These are phyloP conservation scores for Gila robusta DNA, from an alignment of 2,797 vertebrate genomes.

Conservation along the genomic window DNA sequence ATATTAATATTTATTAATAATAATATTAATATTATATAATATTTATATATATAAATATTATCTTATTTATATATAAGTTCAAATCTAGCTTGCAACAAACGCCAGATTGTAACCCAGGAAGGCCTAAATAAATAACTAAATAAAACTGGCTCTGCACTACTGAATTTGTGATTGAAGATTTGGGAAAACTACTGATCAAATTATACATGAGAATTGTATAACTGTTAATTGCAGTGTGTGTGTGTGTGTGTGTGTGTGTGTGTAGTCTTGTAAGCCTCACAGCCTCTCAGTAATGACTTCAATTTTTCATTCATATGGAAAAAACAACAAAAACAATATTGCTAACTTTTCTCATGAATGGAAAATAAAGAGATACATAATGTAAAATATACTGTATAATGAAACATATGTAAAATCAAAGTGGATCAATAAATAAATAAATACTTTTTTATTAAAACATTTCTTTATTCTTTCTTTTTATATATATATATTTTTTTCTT, in stretches of 20 bases:
- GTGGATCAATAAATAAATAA: neutral
- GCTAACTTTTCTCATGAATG: conserved; percentile 40
- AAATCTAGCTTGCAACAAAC: too few species aligned
- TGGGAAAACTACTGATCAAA: neutral
- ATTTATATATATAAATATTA: too few species aligned
- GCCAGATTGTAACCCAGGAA: too few species aligned
- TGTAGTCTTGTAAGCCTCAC: conserved; percentile 39
- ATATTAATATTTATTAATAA: too few species aligned
- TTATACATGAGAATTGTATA: conserved; percentile 16
- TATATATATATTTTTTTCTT: too few species aligned
- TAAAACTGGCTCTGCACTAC: neutral
- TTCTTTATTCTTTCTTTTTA: too few species aligned
- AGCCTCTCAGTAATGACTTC: conserved; percentile 46
- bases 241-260: conserved; percentile 20
- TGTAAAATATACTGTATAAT: neutral
- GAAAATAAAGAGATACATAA: conserved; percentile 40
- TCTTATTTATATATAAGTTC: too few species aligned
- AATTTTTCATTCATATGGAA: conserved; percentile 46
- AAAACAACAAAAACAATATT: neutral
- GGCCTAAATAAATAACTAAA: too few species aligned
- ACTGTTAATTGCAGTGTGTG: neutral
- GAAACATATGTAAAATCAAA: neutral
- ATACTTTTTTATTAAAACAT: neutral
- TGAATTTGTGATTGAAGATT: conserved; percentile 9
- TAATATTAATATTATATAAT: too few species aligned